Evolutionary conservation across 1,140 invertebrate species (phyloP).

Genomic region (Armadillidium nasatum): DNA sequence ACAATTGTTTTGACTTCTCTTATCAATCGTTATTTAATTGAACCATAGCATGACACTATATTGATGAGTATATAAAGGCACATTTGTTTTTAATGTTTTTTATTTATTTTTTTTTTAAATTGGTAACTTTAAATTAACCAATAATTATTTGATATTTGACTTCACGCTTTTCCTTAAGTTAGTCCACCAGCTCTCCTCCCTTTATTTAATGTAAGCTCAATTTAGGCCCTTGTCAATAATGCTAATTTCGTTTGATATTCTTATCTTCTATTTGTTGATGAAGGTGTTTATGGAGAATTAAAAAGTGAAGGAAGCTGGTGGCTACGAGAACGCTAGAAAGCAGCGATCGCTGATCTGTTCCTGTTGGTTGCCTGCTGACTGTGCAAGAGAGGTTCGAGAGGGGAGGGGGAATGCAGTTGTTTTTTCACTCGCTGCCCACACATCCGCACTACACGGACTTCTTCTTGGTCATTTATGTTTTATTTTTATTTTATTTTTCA

Average conservation of each 20-base stretch:
- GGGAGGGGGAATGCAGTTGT: conserved; percentile 1
- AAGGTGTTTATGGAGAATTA: background rate
- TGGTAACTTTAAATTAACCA: background rate
- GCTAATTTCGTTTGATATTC: background rate
- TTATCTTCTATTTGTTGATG: background rate
- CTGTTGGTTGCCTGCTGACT: background rate
- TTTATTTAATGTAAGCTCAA: background rate
- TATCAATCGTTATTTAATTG: background rate
- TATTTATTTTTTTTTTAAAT: background rate
- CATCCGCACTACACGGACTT: conserved; percentile 1
- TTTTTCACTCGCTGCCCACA: background rate
- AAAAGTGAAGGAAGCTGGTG: background rate
- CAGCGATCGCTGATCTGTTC: background rate
- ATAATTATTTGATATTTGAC: background rate
- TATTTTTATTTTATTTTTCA: background rate
- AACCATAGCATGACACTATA: background rate
- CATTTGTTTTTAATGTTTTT: background rate
- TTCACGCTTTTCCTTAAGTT: background rate
- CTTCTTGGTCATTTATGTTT: background rate
- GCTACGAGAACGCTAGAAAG: background rate
- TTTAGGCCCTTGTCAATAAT: background rate
- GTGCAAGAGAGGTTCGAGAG: background rate
- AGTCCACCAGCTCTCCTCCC: background rate
- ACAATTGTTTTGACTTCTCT: background rate
- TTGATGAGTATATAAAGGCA: background rate